These are phyloP conservation scores for Gambusia holbrooki DNA, from an alignment of 2,113 vertebrate species.

Conservation along the genomic window DNA sequence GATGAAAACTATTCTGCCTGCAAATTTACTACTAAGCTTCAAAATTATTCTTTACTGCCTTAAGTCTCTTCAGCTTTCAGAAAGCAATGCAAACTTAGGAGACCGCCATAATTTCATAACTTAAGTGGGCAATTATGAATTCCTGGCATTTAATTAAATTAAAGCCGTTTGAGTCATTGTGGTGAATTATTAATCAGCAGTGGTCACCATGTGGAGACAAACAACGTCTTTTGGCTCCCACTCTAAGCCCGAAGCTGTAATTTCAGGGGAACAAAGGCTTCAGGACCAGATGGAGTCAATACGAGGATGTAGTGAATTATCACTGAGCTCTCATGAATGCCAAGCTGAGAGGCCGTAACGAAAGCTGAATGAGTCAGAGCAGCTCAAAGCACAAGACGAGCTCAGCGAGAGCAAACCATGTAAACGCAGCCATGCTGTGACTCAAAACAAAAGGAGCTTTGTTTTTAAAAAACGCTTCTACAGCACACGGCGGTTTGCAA, in stretches of 20 bases:
- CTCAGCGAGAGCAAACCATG: background rate
- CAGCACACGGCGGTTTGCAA: background rate
- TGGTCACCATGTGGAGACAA: background rate
- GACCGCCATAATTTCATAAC: background rate
- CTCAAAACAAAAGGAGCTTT: background rate
- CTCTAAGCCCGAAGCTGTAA: background rate
- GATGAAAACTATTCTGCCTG: background rate
- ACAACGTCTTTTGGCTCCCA: background rate
- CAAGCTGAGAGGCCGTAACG: background rate
- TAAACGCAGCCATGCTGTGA: background rate
- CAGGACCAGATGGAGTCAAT: background rate
- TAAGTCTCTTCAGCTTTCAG: background rate
- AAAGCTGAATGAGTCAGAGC: background rate
- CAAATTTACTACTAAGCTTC: background rate
- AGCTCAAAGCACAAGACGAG: background rate
- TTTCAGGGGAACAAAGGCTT: background rate
- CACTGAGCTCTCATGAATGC: background rate
- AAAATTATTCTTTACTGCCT: background rate
- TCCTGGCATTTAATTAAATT: background rate
- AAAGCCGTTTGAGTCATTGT: background rate
- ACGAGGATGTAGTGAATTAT: background rate
- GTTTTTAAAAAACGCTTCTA: background rate
- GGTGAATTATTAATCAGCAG: background rate
- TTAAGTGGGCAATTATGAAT: background rate
- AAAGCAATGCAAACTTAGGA: background rate